phyloP scores from a whole-genome alignment of 2,888 invertebrate genomes.

The Dusona sp. region DNA sequence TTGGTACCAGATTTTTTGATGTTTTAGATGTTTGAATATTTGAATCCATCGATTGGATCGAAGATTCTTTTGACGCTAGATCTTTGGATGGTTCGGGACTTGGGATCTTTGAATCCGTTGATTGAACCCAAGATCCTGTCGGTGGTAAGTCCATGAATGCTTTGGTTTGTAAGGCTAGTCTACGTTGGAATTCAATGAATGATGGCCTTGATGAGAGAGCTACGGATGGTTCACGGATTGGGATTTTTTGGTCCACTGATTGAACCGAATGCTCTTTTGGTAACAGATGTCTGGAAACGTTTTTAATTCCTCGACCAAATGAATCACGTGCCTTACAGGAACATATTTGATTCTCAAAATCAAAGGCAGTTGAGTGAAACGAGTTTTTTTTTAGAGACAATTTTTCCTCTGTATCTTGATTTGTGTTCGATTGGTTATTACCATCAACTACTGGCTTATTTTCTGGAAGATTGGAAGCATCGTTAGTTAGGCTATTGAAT shows the following conservation, averaged over 20 bases:
- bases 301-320: background rate
- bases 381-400: background rate
- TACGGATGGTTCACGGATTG: background rate
- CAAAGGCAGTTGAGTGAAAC: background rate
- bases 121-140: background rate
- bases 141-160: background rate
- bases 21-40: background rate
- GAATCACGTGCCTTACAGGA: constrained; percentile 20
- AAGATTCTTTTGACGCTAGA: background rate
- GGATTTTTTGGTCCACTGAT: background rate
- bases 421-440: background rate
- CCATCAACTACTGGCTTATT: background rate
- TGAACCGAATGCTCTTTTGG: background rate
- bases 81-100: background rate
- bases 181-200: background rate
- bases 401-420: background rate
- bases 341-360: constrained; percentile 7
- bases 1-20: background rate
- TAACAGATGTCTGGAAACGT: background rate
- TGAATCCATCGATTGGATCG: background rate
- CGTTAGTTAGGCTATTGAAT: background rate
- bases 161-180: background rate
- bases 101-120: background rate
- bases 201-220: background rate
- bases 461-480: background rate